Evolutionary conservation across 2,888 invertebrate species (phyloP), one percentile per base, ranked within the genome.

Genomic region (Tuberolachnus salignus): DNA sequence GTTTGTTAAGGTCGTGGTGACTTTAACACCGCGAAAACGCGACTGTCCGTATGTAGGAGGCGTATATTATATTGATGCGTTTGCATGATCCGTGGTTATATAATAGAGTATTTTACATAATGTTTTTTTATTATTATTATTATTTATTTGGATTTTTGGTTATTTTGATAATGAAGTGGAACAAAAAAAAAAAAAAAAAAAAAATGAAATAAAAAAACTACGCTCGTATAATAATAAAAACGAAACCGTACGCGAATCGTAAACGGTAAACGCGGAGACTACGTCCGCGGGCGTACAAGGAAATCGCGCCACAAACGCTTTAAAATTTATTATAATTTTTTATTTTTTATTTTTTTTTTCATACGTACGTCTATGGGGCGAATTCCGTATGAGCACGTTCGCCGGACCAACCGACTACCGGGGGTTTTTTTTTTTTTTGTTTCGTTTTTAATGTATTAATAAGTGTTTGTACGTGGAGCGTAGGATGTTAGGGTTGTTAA

Each of bases 181-280:
- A 34, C 26, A 67, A 19, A 51, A 53, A 19, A 13, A 34, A 51
- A 9, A 16, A 46, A n/a, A 49, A 49, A 21, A 67, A 69, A 34
- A 53, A 19, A 34, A 53, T 69, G 14, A 69, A 53, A 53, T 69
- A 69, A 69, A 34, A 69, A 53, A 23, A 49, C 23, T 23, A 66
- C 49, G 34, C 34, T 19, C 44, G 44, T 46, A 46, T 64, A 53
- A 21, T 21, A 57, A 21, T 23, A 34, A 70, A 42, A 34, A 70
- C 23, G 44, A 70, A 57, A 70, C 70, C 57, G 44, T 70, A 44
- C 23, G n/a, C n/a, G 57, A 70, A 44, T 57, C 44, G 23, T 70
- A n/a, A n/a, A 57, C 57, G 70, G 70, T 70, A 57, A 70, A 70
- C 69, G 13, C 34, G 6, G 53, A 23, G 57, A 70, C 42, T 70